Base-by-base conservation (phyloP, 1,140 invertebrate species). In the Microplitis demolitor region DNA sequence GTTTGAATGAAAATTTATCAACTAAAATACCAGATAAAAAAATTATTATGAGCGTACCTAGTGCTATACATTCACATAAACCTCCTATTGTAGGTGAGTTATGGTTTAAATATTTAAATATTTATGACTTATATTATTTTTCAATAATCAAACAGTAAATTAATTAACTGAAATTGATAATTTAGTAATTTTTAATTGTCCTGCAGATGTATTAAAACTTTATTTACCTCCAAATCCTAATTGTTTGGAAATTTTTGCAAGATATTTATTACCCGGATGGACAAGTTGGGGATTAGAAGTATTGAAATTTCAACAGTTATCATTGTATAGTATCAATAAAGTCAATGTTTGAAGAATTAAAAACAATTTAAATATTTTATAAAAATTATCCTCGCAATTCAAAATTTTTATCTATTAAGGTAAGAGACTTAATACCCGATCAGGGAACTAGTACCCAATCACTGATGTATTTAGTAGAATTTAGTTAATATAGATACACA, bases 21-120 rank as follows among this genome's bases (percentile, higher is more conserved):
- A 54, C 75, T 54, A 78, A 80, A 62, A 82, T 89, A 78, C 89
- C 85, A 35, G 82, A 90, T 77, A 84, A 88, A 9, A 90, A 91
- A 84, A 76, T 95, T 31, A 82, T 97, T 62, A 82, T 94, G 11
- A 97, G 95, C 85, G 87, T 97, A n/a, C 96, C 97, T 1, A 97
- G 95, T 88, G 92, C 93, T 35, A 87, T 97, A 62, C 96, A 98
- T 88, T 98, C 96, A 8, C 95, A 97, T 79, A 98, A 98, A 87
- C 96, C 96, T 64, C 93, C 93, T 4, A 79, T 96, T 39, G 77
- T 84, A 77, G 88, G 90, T 89, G 83, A 72, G 24, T 69, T 70
- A 24, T 64, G 11, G 2, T 14, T 37, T 68, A 54, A 24, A 34
- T 24, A 62, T 53, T 0, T 72, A 72, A 24, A 71, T 50, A 0